Evolutionary conservation across 2,888 invertebrate species (phyloP), one percentile per base, ranked within the genome.

Genomic region (Phortica magna): DNA sequence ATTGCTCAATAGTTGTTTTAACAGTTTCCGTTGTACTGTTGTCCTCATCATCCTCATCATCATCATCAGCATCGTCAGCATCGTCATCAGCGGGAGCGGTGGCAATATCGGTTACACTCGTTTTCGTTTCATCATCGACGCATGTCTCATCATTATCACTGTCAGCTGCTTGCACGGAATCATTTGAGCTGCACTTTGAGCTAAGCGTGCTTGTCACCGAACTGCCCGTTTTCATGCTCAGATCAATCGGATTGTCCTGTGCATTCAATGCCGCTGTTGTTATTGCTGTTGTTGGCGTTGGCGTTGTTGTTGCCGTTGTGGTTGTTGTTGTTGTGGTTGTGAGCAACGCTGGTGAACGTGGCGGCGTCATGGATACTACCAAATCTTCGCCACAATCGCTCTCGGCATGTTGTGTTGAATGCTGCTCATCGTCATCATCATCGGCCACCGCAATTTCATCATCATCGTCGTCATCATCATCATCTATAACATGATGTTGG

Each of bases 231-330:
- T 95, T 95, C 92, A 96, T 95, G 55, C 96, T 96, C 80, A 96
- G 91, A 89, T 96, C 96, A 90, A 96, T 96, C 1, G 96, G 96
- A 88, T 95, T 95, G 81, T 96, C 96, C 89, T 96, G 95, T 0
- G 93, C 90, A n/a, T n/a, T n/a, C n/a, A n/a, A n/a, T 12, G 81
- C 83, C 0, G 41, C 39, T n/a, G 64, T 10, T 42, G 57, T 9
- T 39, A 65, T n/a, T 73, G 79, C 1, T 48, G 71, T 10, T 57
- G 61, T 55, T 70, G 7, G 91, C 7, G 92, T 88, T 83, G 93
- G 91, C 55, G 92, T 12, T 76, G 93, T 92, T 75, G 77, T 42
- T 31, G 48, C 7, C 0, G 93, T 90, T 10, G 80, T 83, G 0
- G 79, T 75, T 74, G 93, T 92, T 3, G 92, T 89, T 82, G 93